Base-by-base conservation (phyloP, 2,888 invertebrate species). In the Sialis lutaria region DNA sequence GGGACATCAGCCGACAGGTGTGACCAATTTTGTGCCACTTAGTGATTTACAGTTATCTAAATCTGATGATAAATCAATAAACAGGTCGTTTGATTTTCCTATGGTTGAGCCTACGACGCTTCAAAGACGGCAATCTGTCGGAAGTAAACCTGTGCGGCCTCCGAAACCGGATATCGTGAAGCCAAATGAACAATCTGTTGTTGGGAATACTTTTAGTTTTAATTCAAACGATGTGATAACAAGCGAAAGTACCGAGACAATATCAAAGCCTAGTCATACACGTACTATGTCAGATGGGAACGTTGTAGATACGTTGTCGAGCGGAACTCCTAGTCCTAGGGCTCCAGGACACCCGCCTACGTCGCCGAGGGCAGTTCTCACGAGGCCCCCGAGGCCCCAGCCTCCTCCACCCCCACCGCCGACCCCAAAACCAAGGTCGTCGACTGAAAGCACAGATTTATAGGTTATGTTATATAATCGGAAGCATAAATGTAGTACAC, bases 391-490 rank as follows among this genome's bases (percentile, higher is more conserved):
- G 0, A 43, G 51, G 53, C 66, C 66, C 5, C 63, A 64, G 10
- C 60, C 65, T 48, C 67, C 67, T 12, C 67, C 67, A 6, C 67
- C 67, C 22, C 66, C 66, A 13, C 66, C 66, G n/a, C 65, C 65
- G 2, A 50, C 53, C 31, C 51, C 58, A 34, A 49, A 12, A 8
- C 34, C 34, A 22, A 34, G 32, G 13, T 12, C 10, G 32, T 34
- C 33, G 31, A 35, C 55, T 13, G 62, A 64, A 47, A 64, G 64
- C 55, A 64, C 64, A 47, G 62, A 64, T 54, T 60, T 64, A 54
- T 64, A 58, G 59, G 50, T 22, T 22, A 22, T 22, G 4, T 22
- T 22, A 22, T 22, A 22, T 4, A 22, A 22, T 22, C 22, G 22
- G 22, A 22, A 22, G 22, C 22, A 22, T 22, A 22, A 22, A 22